Evolutionary conservation across 2,113 vertebrate genomes (phyloP), one percentile per base, ranked within the genome.

Genomic region (Cercopithecus mona): DNA sequence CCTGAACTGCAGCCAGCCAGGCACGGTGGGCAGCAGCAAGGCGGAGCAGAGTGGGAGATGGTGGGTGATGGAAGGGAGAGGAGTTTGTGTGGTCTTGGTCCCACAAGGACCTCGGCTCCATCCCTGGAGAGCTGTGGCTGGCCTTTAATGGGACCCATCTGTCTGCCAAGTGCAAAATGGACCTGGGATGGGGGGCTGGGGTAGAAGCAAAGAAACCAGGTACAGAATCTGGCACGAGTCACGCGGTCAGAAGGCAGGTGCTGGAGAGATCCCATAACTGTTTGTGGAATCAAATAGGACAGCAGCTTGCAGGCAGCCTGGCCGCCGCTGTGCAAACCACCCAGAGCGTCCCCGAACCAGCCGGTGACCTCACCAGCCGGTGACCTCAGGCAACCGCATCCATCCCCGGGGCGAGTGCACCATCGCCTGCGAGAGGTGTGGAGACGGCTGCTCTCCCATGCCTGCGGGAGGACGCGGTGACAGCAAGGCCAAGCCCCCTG

Each of bases 281-380:
- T 93, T 92, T 95, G 87, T 92, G 87, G 95, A 93, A 93, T 70
- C 79, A 96, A 95, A 96, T 76, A 88, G 12, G 9, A 13, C 0
- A 73, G 91, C 96, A 96, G 96, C 95, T 96, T 96, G 97, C 91
- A 88, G 83, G 95, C 97, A 38, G 68, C 7, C 35, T 8, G 35
- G 35, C 68, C 14, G 8, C 68, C 3, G 35, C 35, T 70, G 68
- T 70, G 35, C 68, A 70, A 70, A 70, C 68, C 38, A 70, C 68
- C 16, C 30, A 1, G 66, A 32, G 32, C 0, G 66, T 18, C 66
- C 66, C 66, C 18, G 66, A 68, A 35, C 14, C 66, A 32, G 64
- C 64, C 61, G 0, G 32, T 16, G 6, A 68, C 32, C 66, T 68
- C 32, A 30, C 14, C 66, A 32, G 64, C 64, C 61, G 0, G 32